These are phyloP conservation scores for Nymphalis io DNA, from an alignment of 1,140 invertebrate species.

Conservation along the genomic window DNA sequence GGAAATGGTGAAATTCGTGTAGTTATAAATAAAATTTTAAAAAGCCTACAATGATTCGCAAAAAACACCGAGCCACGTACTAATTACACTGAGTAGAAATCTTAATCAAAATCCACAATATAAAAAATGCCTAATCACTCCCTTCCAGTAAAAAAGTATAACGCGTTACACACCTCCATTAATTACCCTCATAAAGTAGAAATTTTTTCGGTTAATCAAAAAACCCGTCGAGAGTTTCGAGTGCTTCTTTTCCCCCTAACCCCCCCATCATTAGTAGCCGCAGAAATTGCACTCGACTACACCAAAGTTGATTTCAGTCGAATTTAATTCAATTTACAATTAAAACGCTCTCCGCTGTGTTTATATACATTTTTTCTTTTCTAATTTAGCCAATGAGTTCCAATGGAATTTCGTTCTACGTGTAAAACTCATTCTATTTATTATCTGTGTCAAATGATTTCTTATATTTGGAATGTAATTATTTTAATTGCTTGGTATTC, in stretches of 20 bases:
- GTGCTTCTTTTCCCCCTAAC: slow-evolving; percentile 37
- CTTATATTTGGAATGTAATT: background rate
- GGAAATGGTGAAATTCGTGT: too few relatives aligned
- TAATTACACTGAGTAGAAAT: slow-evolving; percentile 45
- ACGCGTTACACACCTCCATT: slow-evolving; percentile 49
- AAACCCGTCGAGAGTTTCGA: slow-evolving; percentile 56
- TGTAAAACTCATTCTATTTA: slow-evolving; percentile 15
- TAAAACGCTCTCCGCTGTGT: slow-evolving; percentile 56
- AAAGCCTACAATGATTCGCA: slow-evolving; percentile 14
- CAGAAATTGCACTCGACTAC: slow-evolving; percentile 44
- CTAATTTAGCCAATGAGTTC: slow-evolving; percentile 50
- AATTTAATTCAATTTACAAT: slow-evolving; percentile 76
- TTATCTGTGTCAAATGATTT: slow-evolving; percentile 11
- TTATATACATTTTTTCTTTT: slow-evolving; percentile 50
- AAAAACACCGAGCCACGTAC: slow-evolving; percentile 17
- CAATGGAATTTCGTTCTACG: slow-evolving; percentile 10
- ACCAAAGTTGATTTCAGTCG: slow-evolving; percentile 62
- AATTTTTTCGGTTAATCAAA: slow-evolving; percentile 64
- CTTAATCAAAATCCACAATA: slow-evolving; percentile 46
- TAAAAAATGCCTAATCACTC: slow-evolving; percentile 51
- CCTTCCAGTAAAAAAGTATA: slow-evolving; percentile 43
- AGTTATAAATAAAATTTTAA: background rate
- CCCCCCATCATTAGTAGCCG: slow-evolving; percentile 61
- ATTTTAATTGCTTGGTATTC: background rate
- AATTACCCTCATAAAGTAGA: slow-evolving; percentile 55